Base-by-base conservation (phyloP, 2,888 invertebrate species). In the Anoplius nigerrimus region DNA sequence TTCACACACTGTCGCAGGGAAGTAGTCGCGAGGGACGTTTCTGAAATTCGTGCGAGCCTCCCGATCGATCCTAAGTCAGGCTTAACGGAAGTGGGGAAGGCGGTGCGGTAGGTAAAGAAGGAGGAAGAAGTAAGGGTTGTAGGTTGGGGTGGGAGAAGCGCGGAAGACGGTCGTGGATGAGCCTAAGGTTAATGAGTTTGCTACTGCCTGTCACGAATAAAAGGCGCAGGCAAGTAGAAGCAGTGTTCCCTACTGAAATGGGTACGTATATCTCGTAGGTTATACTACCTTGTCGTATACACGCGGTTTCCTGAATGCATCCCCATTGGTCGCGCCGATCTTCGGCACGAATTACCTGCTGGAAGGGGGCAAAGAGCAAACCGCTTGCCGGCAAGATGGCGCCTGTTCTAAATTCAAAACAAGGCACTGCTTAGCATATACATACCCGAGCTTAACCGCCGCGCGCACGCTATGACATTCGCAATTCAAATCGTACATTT, bases 341-440 rank as follows among this genome's bases (percentile, higher is more conserved):
- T 82, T 80, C 76, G 76, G 81, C 84, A 85, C 82, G 84, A 85
- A 84, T 85, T 79, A 78, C 76, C 76, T 76, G 82, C 77, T 73
- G 82, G 81, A 81, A 80, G 83, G 81, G 87, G 86, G 78, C 87
- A 87, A 86, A 87, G 88, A 83, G 87, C 86, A 87, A 86, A 84
- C 82, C 80, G 78, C 80, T 84, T 79, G 80, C 82, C 85, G 85
- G 86, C 84, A 86, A 88, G 81, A 88, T 87, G 88, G 88, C 86
- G 87, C 86, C 87, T 87, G 88, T 88, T 88, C 87, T 88, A 87
- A 88, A 88, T 88, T 88, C 87, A 88, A 87, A 88, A 88, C 88
- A 88, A 87, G 87, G 68, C 81, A 84, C 87, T 88, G 83, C 84
- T 88, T 88, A 88, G 88, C 88, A 88, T 88, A 87, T 87, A 88